Evolutionary conservation across 2,113 vertebrate species (phyloP), one percentile per base, ranked within the genome.

Genomic region (Mustela nigripes): DNA sequence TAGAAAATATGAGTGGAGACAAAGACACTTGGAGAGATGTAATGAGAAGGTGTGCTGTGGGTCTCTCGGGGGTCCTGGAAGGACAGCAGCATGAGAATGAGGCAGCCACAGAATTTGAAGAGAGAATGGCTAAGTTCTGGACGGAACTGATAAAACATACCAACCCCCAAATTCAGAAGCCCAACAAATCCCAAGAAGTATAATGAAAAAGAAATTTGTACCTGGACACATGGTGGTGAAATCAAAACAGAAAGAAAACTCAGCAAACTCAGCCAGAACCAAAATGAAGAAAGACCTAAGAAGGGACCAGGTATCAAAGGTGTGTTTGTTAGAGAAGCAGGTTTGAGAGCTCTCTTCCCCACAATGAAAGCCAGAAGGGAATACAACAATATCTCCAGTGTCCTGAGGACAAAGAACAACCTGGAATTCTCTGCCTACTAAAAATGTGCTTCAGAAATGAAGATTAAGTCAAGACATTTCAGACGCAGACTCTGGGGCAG

Each of bases 201-300:
- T 93, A 95, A 79, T 73, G 82, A 74, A 45, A n/a, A 82, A 67
- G 4, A 94, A 92, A 90, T 73, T 16, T 16, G 53, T 62, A 60
- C 42, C 56, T 48, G 22, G 33, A 67, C 5, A 39, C 28, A 21
- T 36, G 42, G 19, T 4, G 71, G 10, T 83, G 21, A 78, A 90
- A 86, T 45, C 11, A 39, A 95, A 85, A 67, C 19, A 80, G 19
- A 67, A 83, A 65, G 22, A 74, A 93, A 81, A 53, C 3, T n/a
- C 18, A 81, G 16, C 19, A 33, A 81, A 73, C 3, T 48, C 36
- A 93, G 36, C 14, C 60, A 62, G 63, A 86, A 36, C 16, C 15
- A 73, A 92, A 78, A 71, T 63, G 4, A 79, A 87, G 60, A 93
- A 76, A 63, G n/a, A 73, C 11, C 18, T 39, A 81, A 18, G 12